Evolutionary conservation across 2,797 vertebrate genomes (phyloP).

Genomic region (Sebastes elongatus): DNA sequence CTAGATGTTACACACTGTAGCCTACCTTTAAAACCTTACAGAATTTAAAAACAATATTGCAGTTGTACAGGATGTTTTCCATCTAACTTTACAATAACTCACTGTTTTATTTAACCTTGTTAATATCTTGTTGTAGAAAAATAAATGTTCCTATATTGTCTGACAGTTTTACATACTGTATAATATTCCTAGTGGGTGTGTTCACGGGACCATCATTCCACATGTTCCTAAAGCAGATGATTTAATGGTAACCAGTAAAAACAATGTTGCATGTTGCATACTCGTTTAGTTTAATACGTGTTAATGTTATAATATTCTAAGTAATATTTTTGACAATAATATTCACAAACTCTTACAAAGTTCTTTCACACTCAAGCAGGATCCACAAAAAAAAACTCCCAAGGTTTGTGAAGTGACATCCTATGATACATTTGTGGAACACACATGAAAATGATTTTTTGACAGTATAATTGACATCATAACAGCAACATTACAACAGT

Average conservation of each 20-base stretch:
- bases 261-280: neutral
- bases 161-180: neutral
- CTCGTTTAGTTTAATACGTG: neutral
- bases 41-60: neutral
- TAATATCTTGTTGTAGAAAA: neutral
- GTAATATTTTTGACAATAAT: neutral
- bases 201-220: neutral
- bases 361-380: neutral
- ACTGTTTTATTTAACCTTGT: neutral
- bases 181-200: neutral
- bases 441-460: neutral
- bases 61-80: neutral
- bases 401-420: neutral
- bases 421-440: too few species aligned
- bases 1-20: neutral
- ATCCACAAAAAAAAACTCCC: neutral
- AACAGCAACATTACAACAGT: neutral
- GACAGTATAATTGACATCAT: neutral
- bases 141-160: neutral
- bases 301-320: neutral
- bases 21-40: neutral
- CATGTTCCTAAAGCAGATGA: neutral
- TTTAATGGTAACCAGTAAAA: neutral
- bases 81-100: neutral
- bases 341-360: neutral